These are phyloP conservation scores for Rhinolophus ferrumequinum DNA, from an alignment of 2,113 vertebrate genomes.

Conservation along the genomic window DNA sequence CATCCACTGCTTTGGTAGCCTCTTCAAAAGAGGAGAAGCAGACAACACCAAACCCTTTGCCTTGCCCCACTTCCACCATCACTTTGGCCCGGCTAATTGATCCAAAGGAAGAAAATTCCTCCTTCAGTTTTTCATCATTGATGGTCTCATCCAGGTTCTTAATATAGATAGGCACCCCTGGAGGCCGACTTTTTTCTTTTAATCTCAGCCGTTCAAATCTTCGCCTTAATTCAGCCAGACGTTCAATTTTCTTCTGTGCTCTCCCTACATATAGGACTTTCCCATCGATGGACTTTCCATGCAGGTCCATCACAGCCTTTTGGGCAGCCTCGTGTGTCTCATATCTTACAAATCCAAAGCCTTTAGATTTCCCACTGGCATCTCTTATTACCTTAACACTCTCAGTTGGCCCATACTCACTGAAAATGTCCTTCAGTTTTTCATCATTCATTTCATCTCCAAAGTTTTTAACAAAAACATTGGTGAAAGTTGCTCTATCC, in stretches of 20 bases:
- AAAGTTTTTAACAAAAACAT: constrained; percentile 98
- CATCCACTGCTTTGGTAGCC: constrained; percentile 96
- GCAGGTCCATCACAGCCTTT: constrained; percentile 97
- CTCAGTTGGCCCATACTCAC: constrained; percentile 96
- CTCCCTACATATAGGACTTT: constrained; percentile 96
- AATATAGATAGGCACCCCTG: constrained; percentile 97
- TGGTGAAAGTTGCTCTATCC: constrained; percentile 96
- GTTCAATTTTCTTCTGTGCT: constrained; percentile 98
- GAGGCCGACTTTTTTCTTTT: constrained; percentile 95
- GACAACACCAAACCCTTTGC: constrained; percentile 98
- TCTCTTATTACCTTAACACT: constrained; percentile 98
- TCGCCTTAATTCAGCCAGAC: constrained; percentile 95
- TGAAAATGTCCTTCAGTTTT: constrained; percentile 93
- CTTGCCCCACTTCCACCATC: constrained; percentile 97
- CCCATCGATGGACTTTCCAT: constrained; percentile 93
- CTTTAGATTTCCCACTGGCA: constrained; percentile 95
- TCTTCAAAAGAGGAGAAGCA: constrained; percentile 99
- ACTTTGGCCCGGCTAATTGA: constrained; percentile 98
- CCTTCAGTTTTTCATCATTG: constrained; percentile 96
- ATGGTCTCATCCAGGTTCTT: constrained; percentile 98
- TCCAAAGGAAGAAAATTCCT: constrained; percentile 97
- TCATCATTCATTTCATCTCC: constrained; percentile 97
- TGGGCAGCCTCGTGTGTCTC: constrained; percentile 98
- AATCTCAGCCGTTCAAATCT: constrained; percentile 96
- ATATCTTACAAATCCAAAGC: constrained; percentile 98